These are phyloP conservation scores for Tricholauxania praeusta DNA, from an alignment of 2,888 invertebrate genomes.

Conservation along the genomic window DNA sequence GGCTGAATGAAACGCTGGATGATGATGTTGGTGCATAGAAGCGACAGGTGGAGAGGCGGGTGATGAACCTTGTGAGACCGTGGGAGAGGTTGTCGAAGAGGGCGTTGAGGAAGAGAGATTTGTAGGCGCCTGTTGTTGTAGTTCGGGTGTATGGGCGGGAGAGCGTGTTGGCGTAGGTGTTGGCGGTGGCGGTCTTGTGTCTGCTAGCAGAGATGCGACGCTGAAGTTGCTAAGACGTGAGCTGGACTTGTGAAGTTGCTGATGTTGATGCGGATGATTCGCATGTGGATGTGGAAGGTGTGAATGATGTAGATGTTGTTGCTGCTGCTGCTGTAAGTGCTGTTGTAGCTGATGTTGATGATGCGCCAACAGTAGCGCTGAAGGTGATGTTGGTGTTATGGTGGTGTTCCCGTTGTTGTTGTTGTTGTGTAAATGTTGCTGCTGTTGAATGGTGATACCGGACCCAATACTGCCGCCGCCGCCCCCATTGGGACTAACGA, in stretches of 20 bases:
- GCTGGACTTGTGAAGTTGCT: conserved; percentile 70
- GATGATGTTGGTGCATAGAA: conserved; percentile 45
- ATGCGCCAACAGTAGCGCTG: conserved; percentile 59
- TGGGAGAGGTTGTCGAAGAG: conserved; percentile 60
- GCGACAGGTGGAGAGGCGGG: conserved; percentile 57
- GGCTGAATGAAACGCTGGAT: conserved; percentile 51
- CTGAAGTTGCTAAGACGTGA: conserved; percentile 83
- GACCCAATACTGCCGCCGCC: conserved; percentile 44
- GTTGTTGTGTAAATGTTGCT: conserved; percentile 25
- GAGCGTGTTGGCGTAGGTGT: conserved; percentile 64
- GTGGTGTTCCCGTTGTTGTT: conserved; percentile 46
- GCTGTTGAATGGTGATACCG: conserved; percentile 41
- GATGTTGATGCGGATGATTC: conserved; percentile 52
- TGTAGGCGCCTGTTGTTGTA: conserved; percentile 56
- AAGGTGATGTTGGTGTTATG: conserved; percentile 57
- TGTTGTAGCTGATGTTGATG: conserved; percentile 54
- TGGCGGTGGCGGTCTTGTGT: conserved; percentile 73
- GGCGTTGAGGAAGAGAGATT: conserved; percentile 63
- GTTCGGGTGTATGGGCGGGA: conserved; percentile 11
- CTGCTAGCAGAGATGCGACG: conserved; percentile 88
- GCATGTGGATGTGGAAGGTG: conserved; percentile 67
- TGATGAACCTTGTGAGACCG: conserved; percentile 57
- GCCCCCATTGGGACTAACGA: conserved; percentile 44
- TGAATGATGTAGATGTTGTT: conserved; percentile 69
- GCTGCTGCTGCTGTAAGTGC: conserved; percentile 50